Base-by-base conservation (phyloP, 2,888 invertebrate genomes). In the Eupithecia tripunctaria region DNA sequence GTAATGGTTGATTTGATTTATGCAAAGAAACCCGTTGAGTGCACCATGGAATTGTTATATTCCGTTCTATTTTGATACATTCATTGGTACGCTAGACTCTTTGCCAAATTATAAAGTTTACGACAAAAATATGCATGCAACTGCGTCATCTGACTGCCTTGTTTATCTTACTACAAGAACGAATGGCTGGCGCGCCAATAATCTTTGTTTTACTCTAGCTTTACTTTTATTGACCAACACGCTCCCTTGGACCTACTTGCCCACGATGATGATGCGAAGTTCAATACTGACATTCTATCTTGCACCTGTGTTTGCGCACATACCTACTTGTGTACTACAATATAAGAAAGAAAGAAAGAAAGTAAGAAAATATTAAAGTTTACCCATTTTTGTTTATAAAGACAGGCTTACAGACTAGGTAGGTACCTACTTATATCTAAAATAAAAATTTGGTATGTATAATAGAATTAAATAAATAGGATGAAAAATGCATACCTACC, bases 101-200 rank as follows among this genome's bases (percentile, higher is more conserved):
- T 51, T 93, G 92, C 92, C 91, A 92, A 92, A 90, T 90, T 89
- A 89, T 93, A 89, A 89, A 91, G 84, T 89, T 88, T 88, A 91
- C 86, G 89, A 89, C 88, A 91, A 90, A 92, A 92, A 90, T 91
- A 89, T 90, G 86, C 87, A 86, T 81, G 83, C 78, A 86, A 86
- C 86, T 88, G 86, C 88, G 88, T 88, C 87, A 86, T 84, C 76
- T 80, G 80, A 80, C 77, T 80, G 78, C 81, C 80, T 80, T 82
- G 83, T 81, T 79, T 81, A 78, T 80, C 71, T 15, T 59, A 59
- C 75, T 78, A 75, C 81, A 77, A 74, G 80, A 77, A 79, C 75
- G 78, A 79, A 80, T 70, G 73, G 73, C 77, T 71, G 68, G 73
- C 76, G 43, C 66, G 70, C 43, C 73, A 71, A 72, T 73, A 75